Base-by-base conservation (phyloP, 2,113 vertebrate genomes). In the Panthera leo region DNA sequence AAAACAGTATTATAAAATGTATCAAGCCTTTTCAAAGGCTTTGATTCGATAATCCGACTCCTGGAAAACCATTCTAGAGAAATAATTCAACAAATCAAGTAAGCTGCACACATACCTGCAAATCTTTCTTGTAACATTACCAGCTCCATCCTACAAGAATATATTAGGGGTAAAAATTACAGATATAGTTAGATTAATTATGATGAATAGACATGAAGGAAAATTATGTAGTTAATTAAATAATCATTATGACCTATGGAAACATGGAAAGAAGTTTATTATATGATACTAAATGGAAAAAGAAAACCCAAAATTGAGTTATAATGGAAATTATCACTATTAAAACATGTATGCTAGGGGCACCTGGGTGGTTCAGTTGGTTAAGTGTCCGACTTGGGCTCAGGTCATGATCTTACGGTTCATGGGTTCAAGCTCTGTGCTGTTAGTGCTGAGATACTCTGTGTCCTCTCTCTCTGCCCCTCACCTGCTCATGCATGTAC, bases 261-360 rank as follows among this genome's bases (percentile, higher is more conserved):
- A 97, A 65, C 53, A 75, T n/a, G 25, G 31, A 58, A 92, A 80
- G 55, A 94, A 58, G 45, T 87, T 86, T 71, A 83, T 85, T 61
- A 67, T 51, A 73, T 67, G 85, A 84, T 39, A 68, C 29, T 53
- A 85, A 85, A 83, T 78, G 9, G 36, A 83, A 61, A 79, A 73
- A 92, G 42, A n/a, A 71, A 84, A 65, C 14, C 1, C 23, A 51
- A 78, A 93, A 89, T 48, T 95, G 13, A 95, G 70, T 79, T 51
- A 83, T 58, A 68, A 39, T 78, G 8, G 42, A 82, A 78, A 92
- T 87, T 93, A 83, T 93, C 68, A 29, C 31, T 83, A 48, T 76
- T 93, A 84, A 95, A 29, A 71, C 80, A 89, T 34, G 23, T 75
- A n/a, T 51, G 18, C 58, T 61, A 61, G 21, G 58, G 58, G 58